These are phyloP conservation scores for Globodera rostochiensis DNA, from an alignment of 1,140 invertebrate genomes.

Conservation along the genomic window DNA sequence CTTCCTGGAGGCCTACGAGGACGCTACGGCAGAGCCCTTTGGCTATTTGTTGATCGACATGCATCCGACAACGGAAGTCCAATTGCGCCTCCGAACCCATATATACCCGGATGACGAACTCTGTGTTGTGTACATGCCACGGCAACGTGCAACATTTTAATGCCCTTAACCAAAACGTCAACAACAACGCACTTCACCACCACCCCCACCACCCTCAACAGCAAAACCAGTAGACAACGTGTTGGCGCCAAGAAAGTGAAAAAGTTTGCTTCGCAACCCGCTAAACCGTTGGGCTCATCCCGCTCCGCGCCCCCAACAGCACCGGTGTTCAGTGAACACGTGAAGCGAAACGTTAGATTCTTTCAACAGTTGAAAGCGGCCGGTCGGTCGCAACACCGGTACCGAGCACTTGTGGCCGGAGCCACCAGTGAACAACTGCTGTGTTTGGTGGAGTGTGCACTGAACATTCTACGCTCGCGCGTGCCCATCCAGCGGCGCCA, in stretches of 20 bases:
- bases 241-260: not conserved
- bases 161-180: not conserved
- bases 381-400: not conserved
- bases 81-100: slow-evolving; percentile 23
- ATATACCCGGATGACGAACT: slow-evolving; percentile 32
- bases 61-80: slow-evolving; percentile 26
- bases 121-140: not conserved
- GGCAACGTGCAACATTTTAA: not conserved
- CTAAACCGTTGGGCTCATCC: not conserved
- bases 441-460: slow-evolving; percentile 22
- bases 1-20: slow-evolving; percentile 34
- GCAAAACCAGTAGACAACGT: not conserved
- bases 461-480: slow-evolving; percentile 26
- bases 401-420: not conserved
- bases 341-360: slow-evolving; percentile 17
- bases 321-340: not conserved
- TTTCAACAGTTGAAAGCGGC: not conserved
- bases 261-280: not conserved
- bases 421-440: slow-evolving; percentile 26
- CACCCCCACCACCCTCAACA: not conserved
- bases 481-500: slow-evolving; percentile 8
- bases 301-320: too few relatives aligned
- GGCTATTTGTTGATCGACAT: slow-evolving; percentile 32
- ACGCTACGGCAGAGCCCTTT: slow-evolving; percentile 33
- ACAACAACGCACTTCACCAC: not conserved